Base-by-base conservation (phyloP, 2,797 vertebrate species). In the Myotis myotis region DNA sequence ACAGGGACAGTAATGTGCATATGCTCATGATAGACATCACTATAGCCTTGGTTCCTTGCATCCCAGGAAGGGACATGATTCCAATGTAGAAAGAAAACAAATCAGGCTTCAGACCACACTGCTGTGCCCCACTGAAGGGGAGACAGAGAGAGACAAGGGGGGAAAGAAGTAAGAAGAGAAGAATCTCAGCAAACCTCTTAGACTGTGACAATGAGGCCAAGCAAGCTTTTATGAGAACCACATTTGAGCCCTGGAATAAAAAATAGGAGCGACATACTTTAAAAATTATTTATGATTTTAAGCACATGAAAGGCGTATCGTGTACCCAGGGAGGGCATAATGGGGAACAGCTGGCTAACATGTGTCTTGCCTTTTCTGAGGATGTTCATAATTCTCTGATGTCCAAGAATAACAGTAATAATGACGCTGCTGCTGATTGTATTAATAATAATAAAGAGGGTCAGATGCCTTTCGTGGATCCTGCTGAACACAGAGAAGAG, bases 201-300 rank as follows among this genome's bases (percentile, higher is more conserved):
- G 93, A 93, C 90, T 94, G 82, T 95, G 94, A 96, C 95, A 95
- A 53, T 88, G 83, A 94, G 76, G 96, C 96, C 96, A 92, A 96
- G 83, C 8, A 8, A 83, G 79, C 66, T 89, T 97, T 97, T 96
- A 97, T 97, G 93, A 96, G 94, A 97, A 97, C 97, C 97, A 97
- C 88, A 96, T 97, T 97, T 94, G 93, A 94, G 91, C 80, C 82
- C 75, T 82, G 95, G 96, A 89, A 96, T 97, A 86, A 96, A 97
- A 97, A 96, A 92, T 96, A 94, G 96, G 94, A 97, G 94, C 96
- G 95, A 95, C 97, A 96, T 97, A 96, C 96, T 97, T 97, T 95
- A 97, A 97, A 94, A 96, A 97, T 97, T 97, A 97, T 96, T 97
- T 97, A 97, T 97, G 96, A 97, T 97, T 97, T 96, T 96, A 96